Evolutionary conservation across 2,797 vertebrate species (phyloP).

Genomic region (Gila robusta): DNA sequence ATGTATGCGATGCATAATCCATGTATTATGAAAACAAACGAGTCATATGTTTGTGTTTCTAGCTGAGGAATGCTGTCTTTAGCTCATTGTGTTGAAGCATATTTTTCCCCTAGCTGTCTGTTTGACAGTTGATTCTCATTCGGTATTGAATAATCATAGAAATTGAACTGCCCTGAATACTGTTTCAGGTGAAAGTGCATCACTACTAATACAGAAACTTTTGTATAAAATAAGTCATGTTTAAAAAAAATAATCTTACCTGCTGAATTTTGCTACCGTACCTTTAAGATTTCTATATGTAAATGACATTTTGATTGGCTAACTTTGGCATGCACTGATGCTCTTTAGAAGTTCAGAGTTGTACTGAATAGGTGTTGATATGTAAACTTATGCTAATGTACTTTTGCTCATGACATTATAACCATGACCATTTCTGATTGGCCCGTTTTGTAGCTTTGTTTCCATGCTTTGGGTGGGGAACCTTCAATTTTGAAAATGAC

Average conservation of each 20-base stretch:
- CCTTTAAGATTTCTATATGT: not conserved
- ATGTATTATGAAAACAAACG: constrained; percentile 52
- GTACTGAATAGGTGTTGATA: not conserved
- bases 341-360: not conserved
- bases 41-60: constrained; percentile 51
- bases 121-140: constrained; percentile 45
- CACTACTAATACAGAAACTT: not conserved
- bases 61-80: constrained; percentile 30
- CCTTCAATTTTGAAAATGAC: not conserved
- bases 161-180: not conserved
- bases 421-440: not conserved
- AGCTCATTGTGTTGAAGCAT: constrained; percentile 21
- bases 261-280: not conserved
- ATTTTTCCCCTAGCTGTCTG: constrained; percentile 37
- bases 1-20: constrained; percentile 58
- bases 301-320: not conserved
- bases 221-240: not conserved
- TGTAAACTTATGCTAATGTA: not conserved
- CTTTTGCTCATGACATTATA: not conserved
- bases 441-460: not conserved
- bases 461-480: not conserved
- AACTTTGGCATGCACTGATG: no score
- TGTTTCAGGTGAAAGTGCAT: not conserved
- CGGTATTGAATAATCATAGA: constrained; percentile 31
- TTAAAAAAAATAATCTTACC: no score